Evolutionary conservation across 2,113 vertebrate genomes (phyloP), one percentile per base, ranked within the genome.

Genomic region (Corvus hawaiiensis): DNA sequence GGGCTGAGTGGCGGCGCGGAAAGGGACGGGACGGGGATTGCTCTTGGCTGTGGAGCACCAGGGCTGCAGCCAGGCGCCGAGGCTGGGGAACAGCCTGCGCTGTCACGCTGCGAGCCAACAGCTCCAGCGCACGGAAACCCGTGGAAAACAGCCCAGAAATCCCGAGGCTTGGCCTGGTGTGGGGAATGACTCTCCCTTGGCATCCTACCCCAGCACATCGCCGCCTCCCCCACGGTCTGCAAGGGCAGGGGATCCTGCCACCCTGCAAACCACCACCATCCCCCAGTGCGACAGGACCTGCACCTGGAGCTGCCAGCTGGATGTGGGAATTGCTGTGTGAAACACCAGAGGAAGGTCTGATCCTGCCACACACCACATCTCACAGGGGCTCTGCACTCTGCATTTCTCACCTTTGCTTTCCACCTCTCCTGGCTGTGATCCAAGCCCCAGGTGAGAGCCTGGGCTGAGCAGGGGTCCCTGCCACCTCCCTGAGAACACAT

Each of bases 381-480:
- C 39, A 24, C 61, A 2, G 0, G 3, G 39, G 11, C 62, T 51
- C 86, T 39, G 35, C 77, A 2, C 33, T 1, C 0, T 5, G 32
- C 23, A 6, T n/a, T 63, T 59, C 63, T 76, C 23, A 3, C 39
- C 59, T 74, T 41, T 41, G 28, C 24, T 69, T 76, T 22, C 71
- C 1, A 0, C 51, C 51, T 35, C 18, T 6, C 18, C 56, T 6
- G 24, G 33, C 54, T 61, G 22, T 5, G 2, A 28, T 2, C 27
- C 59, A 7, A 63, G 35, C 39, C 85, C 64, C 3, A 1, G 55
- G 49, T 37, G 62, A 75, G 62, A 62, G 52, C 28, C 51, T 39
- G 62, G 58, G 71, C 62, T 59, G 39, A 16, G 51, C 8, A 0
- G 35, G 33, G n/a, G 33, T 68, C 87, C 44, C 61, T 24, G 48